A percentile compares a stretch with the other conserved stretches of the same genome.
Conservation (phyloP, 2,797 vertebrate genomes). For the Tinamus major region DNA sequence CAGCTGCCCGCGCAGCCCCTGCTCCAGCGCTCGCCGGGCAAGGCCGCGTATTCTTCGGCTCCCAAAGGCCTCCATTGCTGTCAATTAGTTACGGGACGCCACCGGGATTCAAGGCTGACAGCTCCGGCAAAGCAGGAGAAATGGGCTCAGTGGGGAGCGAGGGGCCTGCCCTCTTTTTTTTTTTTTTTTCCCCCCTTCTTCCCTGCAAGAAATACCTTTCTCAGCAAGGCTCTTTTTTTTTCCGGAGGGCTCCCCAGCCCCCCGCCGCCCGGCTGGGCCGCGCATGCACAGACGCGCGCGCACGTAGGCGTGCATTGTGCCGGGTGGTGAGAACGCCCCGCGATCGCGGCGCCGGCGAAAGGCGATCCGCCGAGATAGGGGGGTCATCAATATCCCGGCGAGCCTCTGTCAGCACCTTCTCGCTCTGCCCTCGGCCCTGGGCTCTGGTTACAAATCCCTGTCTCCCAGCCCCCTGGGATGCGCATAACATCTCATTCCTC, state of each 20-base stretch:
- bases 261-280: conserved; percentile 2
- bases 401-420: not conserved
- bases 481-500: conserved; percentile 46
- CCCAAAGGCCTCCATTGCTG: conserved; percentile 91
- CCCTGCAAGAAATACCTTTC: conserved; percentile 83
- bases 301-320: not conserved
- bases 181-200: conserved; percentile 64
- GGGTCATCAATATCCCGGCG: conserved; percentile 11
- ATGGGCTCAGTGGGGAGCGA: conserved; percentile 84
- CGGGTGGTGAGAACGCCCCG: conserved; percentile 52
- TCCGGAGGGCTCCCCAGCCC: conserved; percentile 34
- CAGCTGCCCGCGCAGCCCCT: conserved; percentile 79
- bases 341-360: not conserved
- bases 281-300: not conserved
- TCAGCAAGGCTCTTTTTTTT: conserved; percentile 80
- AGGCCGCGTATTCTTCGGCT: conserved; percentile 83
- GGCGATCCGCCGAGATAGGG: not conserved
- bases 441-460: conserved; percentile 42
- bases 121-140: conserved; percentile 90
- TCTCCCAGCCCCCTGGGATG: not conserved
- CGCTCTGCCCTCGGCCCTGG: not conserved
- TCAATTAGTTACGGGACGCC: conserved; percentile 99
- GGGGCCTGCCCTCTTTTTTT: conserved; percentile 72
- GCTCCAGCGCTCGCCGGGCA: conserved; percentile 89
- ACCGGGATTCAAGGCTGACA: conserved; percentile 97